These are phyloP conservation scores for Aproaerema taeniolella DNA, from an alignment of 2,888 invertebrate species.

Conservation along the genomic window DNA sequence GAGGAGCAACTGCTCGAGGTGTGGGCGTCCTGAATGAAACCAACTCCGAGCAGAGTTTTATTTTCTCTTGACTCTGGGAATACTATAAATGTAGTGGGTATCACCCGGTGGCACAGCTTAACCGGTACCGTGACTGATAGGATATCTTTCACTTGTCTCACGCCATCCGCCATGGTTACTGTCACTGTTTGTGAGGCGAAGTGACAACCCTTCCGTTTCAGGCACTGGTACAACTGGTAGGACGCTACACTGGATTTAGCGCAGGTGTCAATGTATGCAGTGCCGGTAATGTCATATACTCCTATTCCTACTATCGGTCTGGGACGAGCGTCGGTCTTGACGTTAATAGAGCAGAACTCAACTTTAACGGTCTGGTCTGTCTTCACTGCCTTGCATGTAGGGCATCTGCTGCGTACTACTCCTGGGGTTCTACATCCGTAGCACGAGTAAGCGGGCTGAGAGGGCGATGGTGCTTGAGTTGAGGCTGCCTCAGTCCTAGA, in stretches of 20 bases:
- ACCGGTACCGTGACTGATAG: background rate
- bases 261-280: conserved; percentile 14
- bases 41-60: conserved; percentile 23
- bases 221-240: conserved; percentile 3
- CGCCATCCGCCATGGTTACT: conserved; percentile 11
- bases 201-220: conserved; percentile 1
- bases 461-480: conserved; percentile 5
- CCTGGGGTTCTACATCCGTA: conserved; percentile 20
- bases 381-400: conserved; percentile 7
- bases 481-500: background rate
- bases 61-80: conserved; percentile 20
- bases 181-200: conserved; percentile 1
- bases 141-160: background rate
- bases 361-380: background rate
- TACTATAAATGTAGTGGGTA: conserved; percentile 14
- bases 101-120: background rate
- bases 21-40: conserved; percentile 23
- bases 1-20: background rate
- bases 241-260: conserved; percentile 15
- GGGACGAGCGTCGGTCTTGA: conserved; percentile 4
- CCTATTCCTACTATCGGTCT: conserved; percentile 8
- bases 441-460: conserved; percentile 13
- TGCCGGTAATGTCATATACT: conserved; percentile 1
- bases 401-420: conserved; percentile 14
- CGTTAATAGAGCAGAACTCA: conserved; percentile 4